Base-by-base conservation (phyloP, 2,113 vertebrate species). In the Suncus etruscus region DNA sequence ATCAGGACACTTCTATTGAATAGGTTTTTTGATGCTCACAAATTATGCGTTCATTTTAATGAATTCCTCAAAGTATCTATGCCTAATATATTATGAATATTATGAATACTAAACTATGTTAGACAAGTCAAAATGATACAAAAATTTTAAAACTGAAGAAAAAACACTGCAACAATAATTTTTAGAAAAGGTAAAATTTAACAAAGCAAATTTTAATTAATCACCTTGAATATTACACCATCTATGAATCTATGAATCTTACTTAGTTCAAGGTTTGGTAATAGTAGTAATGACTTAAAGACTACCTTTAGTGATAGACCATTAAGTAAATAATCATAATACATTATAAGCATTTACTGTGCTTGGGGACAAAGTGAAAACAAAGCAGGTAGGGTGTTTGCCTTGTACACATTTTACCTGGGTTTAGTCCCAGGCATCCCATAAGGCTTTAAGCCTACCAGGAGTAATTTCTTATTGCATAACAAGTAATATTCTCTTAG, bases 91-190 rank as follows among this genome's bases (percentile, higher is more conserved):
- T 76, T 73, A 83, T 10, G 61, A 20, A 58, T 1, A 6, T 76
- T 73, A 83, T 10, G 61, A 20, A 11, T 61, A 73, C 58, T 51
- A 65, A 89, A 83, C 70, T 79, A 87, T 87, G 66, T 22, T 50
- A 92, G 50, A 58, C 73, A 7, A 47, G 10, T 10, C 2, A 75
- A 90, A 79, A 77, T 51, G 5, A 48, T 48, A 2, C 50, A 22
- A 22, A 89, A 4, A 27, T 90, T 89, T 65, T 66, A 70, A 76
- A 58, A 65, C 3, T 4, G 66, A 73, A 68, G 11, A 54, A 61
- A 58, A 61, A 61, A 20, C 6, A 61, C 58, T 61, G 18, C 58
- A 61, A 48, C 63, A 80, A 32, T 20, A 78, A 47, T 1, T 66
- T 10, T 6, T 51, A 39, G 58, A 61, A 61, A 48, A 75, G 84